Evolutionary conservation across 1,140 invertebrate genomes (phyloP).

Genomic region (Tetramorium parvispinum): DNA sequence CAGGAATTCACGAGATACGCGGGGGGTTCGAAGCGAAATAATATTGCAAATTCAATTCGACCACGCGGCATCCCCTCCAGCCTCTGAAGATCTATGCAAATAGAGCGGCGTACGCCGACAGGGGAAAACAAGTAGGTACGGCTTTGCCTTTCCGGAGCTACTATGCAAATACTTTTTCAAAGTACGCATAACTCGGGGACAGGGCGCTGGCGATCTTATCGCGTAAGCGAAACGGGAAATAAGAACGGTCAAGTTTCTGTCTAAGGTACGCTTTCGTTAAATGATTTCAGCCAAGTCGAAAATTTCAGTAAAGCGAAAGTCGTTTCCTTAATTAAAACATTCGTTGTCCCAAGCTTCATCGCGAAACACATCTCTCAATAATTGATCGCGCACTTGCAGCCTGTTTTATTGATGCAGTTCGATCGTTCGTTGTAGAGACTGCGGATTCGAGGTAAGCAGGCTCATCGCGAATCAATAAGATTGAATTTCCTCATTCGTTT

Average conservation of each 20-base stretch:
- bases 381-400: background rate
- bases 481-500: conserved; percentile 54
- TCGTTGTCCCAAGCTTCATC: background rate
- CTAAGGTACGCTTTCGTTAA: too few species aligned
- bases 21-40: conserved; percentile 69
- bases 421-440: background rate
- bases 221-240: conserved; percentile 21
- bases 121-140: conserved; percentile 69
- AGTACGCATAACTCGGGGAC: conserved; percentile 43
- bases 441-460: background rate
- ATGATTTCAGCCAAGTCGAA: background rate
- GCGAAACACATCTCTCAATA: background rate
- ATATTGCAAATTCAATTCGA: conserved; percentile 76
- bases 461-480: conserved; percentile 67
- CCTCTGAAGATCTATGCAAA: conserved; percentile 78
- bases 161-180: conserved; percentile 80
- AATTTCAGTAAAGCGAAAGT: background rate
- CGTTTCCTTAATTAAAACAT: background rate
- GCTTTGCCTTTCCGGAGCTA: conserved; percentile 65
- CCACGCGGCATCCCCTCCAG: conserved; percentile 21
- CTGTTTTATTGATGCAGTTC: background rate
- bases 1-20: conserved; percentile 38
- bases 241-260: background rate
- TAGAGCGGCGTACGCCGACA: conserved; percentile 69
- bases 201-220: conserved; percentile 18